phyloP scores from a whole-genome alignment of 2,797 vertebrate genomes.

The Neosilurus mollespiculum region DNA sequence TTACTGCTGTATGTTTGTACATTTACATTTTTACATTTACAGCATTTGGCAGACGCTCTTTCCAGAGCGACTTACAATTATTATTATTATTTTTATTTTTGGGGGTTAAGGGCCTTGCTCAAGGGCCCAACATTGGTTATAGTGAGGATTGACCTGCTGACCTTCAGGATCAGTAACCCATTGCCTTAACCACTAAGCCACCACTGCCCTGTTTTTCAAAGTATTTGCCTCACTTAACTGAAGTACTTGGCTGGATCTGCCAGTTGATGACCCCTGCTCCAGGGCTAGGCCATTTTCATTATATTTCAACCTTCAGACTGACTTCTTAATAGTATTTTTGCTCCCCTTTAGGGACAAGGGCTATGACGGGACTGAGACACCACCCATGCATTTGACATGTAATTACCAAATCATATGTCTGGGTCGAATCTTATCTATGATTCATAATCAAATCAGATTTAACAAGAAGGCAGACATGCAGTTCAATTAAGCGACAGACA shows the following conservation, averaged over 20 bases:
- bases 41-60: too few relatives aligned
- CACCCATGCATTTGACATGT: constrained; percentile 13
- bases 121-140: too few relatives aligned
- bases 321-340: neutral
- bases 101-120: too few relatives aligned
- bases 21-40: too few relatives aligned
- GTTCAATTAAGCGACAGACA: constrained; percentile 48
- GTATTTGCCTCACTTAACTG: neutral
- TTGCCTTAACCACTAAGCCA: too few relatives aligned
- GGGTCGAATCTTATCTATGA: constrained; percentile 29
- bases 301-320: neutral
- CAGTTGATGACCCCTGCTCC: neutral
- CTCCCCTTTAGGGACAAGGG: neutral
- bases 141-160: too few relatives aligned
- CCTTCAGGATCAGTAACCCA: too few relatives aligned
- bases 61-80: too few relatives aligned
- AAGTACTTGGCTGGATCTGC: neutral
- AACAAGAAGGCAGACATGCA: constrained; percentile 42
- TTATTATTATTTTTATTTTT: too few relatives aligned
- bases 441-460: constrained; percentile 46
- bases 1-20: neutral
- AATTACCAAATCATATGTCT: constrained; percentile 19
- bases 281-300: neutral
- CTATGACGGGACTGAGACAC: constrained; percentile 17
- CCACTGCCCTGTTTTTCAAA: too few relatives aligned